phyloP scores from a whole-genome alignment of 2,113 vertebrate genomes.

The Oplegnathus fasciatus region DNA sequence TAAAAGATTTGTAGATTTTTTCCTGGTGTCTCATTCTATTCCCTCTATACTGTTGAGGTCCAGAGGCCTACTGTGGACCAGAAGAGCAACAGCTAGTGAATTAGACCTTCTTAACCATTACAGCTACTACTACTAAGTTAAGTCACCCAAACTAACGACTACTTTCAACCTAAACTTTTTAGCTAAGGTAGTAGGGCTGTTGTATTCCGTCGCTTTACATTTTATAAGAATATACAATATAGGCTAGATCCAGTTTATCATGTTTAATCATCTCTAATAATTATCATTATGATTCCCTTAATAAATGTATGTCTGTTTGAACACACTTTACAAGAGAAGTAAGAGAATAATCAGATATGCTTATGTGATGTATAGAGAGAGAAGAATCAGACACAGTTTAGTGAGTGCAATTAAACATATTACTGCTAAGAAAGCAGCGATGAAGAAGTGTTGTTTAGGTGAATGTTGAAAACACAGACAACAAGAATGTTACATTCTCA shows the following conservation, averaged over 20 bases:
- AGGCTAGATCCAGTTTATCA: too few relatives aligned
- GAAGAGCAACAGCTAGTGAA: too few relatives aligned
- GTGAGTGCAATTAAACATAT: neutral
- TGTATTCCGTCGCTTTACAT: too few relatives aligned
- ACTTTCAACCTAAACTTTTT: neutral
- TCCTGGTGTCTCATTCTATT: too few relatives aligned
- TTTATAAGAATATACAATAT: too few relatives aligned
- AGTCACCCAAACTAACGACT: neutral
- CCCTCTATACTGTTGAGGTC: too few relatives aligned
- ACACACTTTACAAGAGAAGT: neutral
- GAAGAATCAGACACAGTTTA: neutral
- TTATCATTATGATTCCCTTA: neutral
- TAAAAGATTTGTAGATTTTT: too few relatives aligned
- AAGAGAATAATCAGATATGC: neutral
- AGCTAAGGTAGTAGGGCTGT: too few relatives aligned
- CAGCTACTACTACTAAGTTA: too few relatives aligned
- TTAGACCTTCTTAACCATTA: too few relatives aligned
- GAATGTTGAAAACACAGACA: neutral
- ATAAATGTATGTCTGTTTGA: neutral
- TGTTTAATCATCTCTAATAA: neutral
- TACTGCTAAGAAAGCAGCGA: neutral
- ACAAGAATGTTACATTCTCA: neutral
- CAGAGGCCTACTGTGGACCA: too few relatives aligned
- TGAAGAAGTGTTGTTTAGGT: neutral
- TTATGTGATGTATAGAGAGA: neutral